Evolutionary conservation across 2,113 vertebrate species (phyloP), one percentile per base, ranked within the genome.

Genomic region (Xiphophorus maculatus): DNA sequence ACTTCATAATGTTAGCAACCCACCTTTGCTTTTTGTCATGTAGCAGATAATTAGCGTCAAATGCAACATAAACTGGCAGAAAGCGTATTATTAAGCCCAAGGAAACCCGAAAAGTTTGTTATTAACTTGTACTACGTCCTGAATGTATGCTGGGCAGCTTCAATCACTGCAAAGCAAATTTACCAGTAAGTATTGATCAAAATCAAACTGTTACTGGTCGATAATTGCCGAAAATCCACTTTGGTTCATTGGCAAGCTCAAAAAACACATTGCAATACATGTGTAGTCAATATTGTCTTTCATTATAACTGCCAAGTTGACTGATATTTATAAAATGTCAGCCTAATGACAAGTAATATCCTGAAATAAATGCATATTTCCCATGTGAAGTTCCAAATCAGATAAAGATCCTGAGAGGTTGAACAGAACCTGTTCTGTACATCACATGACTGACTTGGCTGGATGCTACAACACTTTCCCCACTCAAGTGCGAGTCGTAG

Each of bases 401-500:
- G 19, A 22, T 4, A 58, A 22, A 40, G 5, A 28, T 10, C 10
- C 13, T 62, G 28, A 32, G 28, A 35, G 5, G 17, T 29, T 33
- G 6, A 22, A 65, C 3, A 17, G 33, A 48, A n/a, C 27, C 3
- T 15, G 33, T 66, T 28, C 32, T 42, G 63, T 63, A 64, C 63
- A 78, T 28, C 75, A 76, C 77, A 69, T 72, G 77, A 83, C 51
- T 28, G 33, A 15, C 40, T 42, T 29, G 62, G 37, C 61, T 5
- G 13, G 25, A 37, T 40, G 40, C 37, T 40, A 37, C 29, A 74
- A 35, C 11, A 7, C 54, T 40, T 66, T 83, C 15, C 79, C 64
- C 14, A 44, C 42, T 42, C 30, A 62, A 76, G 48, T 40, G 5
- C 30, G 71, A 62, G 29, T n/a, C 81, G 70, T 66, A 66, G 51